phyloP scores from a whole-genome alignment of 2,797 vertebrate species.

The Sebastolobus alascanus region DNA sequence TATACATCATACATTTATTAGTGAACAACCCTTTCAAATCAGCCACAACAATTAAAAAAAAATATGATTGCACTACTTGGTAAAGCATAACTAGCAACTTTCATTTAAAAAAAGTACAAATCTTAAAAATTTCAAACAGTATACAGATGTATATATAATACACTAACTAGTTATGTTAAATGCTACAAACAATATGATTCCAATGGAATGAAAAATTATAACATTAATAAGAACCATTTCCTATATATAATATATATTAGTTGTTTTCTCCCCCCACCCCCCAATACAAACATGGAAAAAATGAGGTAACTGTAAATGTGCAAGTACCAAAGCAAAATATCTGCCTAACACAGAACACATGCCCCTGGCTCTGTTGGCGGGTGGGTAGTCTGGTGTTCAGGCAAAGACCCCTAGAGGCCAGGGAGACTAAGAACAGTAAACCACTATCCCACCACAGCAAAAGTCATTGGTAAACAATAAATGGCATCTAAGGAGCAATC shows the following conservation, averaged over 20 bases:
- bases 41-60: slow-evolving; percentile 99
- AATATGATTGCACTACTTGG: slow-evolving; percentile 99
- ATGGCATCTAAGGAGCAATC: slow-evolving; percentile 97
- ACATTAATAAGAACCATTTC: slow-evolving; percentile 99
- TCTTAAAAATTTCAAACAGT: slow-evolving; percentile 99
- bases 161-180: slow-evolving; percentile 99
- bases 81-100: slow-evolving; percentile 99
- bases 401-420: slow-evolving; percentile 89
- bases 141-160: slow-evolving; percentile 99
- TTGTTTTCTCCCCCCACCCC: slow-evolving; percentile 88
- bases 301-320: slow-evolving; percentile 99
- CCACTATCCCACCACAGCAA: slow-evolving; percentile 97
- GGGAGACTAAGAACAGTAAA: slow-evolving; percentile 97
- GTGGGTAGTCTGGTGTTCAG: slow-evolving; percentile 88
- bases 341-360: slow-evolving; percentile 96
- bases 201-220: slow-evolving; percentile 99
- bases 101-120: slow-evolving; percentile 99
- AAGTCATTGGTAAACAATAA: slow-evolving; percentile 96
- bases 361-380: slow-evolving; percentile 91
- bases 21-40: slow-evolving; percentile 99
- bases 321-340: slow-evolving; percentile 99
- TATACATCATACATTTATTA: slow-evolving; percentile 99
- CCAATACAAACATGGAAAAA: slow-evolving; percentile 99
- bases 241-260: slow-evolving; percentile 99
- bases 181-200: slow-evolving; percentile 99